These are phyloP conservation scores for Pegoplata infirma DNA, from an alignment of 2,888 invertebrate genomes.

Conservation along the genomic window DNA sequence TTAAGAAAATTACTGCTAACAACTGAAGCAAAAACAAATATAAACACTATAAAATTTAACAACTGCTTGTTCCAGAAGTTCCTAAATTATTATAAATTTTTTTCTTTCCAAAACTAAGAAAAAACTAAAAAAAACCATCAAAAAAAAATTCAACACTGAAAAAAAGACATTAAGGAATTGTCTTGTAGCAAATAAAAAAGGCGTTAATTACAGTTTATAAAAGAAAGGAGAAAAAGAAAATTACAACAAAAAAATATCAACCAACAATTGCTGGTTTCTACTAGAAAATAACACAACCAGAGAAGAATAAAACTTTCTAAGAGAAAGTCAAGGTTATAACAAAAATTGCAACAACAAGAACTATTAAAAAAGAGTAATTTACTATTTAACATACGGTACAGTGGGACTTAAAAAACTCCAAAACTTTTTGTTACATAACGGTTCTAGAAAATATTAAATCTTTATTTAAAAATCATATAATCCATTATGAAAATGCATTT, in stretches of 20 bases:
- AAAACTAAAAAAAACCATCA: not conserved
- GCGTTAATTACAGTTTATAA: conserved; percentile 24
- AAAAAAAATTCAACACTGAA: not conserved
- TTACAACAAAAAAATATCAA: not conserved
- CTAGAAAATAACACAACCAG: not conserved
- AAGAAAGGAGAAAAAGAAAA: no score
- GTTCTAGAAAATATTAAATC: no score
- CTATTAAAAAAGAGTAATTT: not conserved
- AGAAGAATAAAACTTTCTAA: conserved; percentile 11
- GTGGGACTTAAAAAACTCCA: no score
- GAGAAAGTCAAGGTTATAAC: conserved; percentile 19
- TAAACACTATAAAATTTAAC: no score
- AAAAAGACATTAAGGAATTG: conserved; percentile 17
- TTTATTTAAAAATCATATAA: no score
- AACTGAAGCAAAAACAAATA: no score
- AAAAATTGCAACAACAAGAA: not conserved
- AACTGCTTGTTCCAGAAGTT: conserved; percentile 2
- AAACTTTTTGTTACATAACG: no score
- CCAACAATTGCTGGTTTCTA: not conserved
- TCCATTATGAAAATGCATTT: no score
- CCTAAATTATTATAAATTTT: conserved; percentile 3
- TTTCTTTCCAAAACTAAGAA: not conserved
- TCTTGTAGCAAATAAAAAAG: conserved; percentile 1
- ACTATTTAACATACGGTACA: not conserved
- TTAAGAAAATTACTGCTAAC: not conserved